Percentiles rank a stretch among this genome's conserved stretches.
Conservation (phyloP, 2,888 invertebrate species). For the Rhagophthalmus giganteus region DNA sequence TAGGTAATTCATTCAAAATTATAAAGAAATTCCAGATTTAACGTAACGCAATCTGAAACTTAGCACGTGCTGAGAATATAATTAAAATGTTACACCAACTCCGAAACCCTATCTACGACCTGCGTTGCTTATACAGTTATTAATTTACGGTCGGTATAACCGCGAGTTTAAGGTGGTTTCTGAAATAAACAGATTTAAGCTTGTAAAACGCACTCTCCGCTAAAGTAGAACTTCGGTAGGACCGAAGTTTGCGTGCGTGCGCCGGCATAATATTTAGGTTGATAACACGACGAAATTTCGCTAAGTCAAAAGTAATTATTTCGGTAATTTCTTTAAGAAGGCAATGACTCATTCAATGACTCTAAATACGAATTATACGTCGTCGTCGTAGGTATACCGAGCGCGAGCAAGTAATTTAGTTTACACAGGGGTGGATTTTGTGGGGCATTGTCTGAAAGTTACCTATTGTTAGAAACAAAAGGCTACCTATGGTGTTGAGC, state of each 20-base stretch:
- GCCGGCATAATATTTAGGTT: constrained; percentile 6
- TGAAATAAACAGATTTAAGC: constrained; percentile 27
- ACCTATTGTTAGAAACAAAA: constrained; percentile 26
- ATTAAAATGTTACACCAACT: constrained; percentile 30
- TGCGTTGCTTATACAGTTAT: constrained; percentile 27
- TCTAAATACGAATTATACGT: constrained; percentile 17
- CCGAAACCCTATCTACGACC: constrained; percentile 28
- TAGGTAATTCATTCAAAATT: constrained; percentile 20
- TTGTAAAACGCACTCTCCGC: constrained; percentile 11
- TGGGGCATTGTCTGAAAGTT: constrained; percentile 22
- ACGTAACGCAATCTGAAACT: constrained; percentile 28
- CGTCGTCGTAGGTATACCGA: constrained; percentile 8
- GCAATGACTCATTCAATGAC: constrained; percentile 13
- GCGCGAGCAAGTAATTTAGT: constrained; percentile 20
- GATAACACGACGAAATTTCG: too few relatives aligned
- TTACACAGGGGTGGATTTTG: constrained; percentile 27
- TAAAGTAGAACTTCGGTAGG: background rate
- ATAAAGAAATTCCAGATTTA: constrained; percentile 16
- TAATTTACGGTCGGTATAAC: constrained; percentile 26
- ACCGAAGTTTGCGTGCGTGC: background rate
- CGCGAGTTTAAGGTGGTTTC: constrained; percentile 25
- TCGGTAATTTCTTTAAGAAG: too few relatives aligned
- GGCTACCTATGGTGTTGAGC: constrained; percentile 26
- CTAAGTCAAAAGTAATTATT: too few relatives aligned
- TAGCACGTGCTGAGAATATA: constrained; percentile 31